A percentile compares a stretch with the other conserved stretches of the same genome.
phyloP scores from a whole-genome alignment of 2,888 invertebrate species.

The Cosmopolites sordidus region DNA sequence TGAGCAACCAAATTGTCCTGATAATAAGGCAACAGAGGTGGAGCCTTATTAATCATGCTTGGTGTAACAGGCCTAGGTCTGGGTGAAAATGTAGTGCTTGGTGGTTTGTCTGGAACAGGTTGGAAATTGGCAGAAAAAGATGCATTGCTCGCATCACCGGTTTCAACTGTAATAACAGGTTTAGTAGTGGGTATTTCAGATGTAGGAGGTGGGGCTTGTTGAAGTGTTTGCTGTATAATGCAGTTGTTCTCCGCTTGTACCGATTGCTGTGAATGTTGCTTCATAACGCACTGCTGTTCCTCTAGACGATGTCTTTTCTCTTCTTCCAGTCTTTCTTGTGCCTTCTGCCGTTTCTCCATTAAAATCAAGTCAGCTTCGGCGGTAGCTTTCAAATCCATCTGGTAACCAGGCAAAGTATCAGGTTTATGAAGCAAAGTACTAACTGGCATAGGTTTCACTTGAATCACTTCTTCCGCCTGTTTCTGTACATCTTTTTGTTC shows the following conservation, averaged over 20 bases:
- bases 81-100: conserved; percentile 53
- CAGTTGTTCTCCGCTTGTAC: neutral
- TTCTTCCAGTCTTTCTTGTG: conserved; percentile 32
- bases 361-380: conserved; percentile 38
- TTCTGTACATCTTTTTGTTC: conserved; percentile 24
- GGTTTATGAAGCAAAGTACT: conserved; percentile 53
- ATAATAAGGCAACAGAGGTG: conserved; percentile 72
- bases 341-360: conserved; percentile 35
- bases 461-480: conserved; percentile 38
- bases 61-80: conserved; percentile 62
- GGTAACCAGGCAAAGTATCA: conserved; percentile 61
- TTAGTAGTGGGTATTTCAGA: conserved; percentile 30
- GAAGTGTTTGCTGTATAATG: neutral
- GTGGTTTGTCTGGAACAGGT: conserved; percentile 55
- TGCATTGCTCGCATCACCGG: conserved; percentile 44
- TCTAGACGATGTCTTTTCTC: conserved; percentile 20
- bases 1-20: conserved; percentile 73
- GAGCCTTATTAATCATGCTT: conserved; percentile 68
- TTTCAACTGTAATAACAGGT: conserved; percentile 39
- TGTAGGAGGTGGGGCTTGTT: conserved; percentile 8
- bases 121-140: conserved; percentile 51
- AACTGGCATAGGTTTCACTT: conserved; percentile 38
- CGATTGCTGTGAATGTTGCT: neutral
- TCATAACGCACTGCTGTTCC: neutral
- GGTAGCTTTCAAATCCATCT: conserved; percentile 53